These are phyloP conservation scores for Eulemur coronatus DNA, from an alignment of 2,797 vertebrate genomes.

Conservation along the genomic window DNA sequence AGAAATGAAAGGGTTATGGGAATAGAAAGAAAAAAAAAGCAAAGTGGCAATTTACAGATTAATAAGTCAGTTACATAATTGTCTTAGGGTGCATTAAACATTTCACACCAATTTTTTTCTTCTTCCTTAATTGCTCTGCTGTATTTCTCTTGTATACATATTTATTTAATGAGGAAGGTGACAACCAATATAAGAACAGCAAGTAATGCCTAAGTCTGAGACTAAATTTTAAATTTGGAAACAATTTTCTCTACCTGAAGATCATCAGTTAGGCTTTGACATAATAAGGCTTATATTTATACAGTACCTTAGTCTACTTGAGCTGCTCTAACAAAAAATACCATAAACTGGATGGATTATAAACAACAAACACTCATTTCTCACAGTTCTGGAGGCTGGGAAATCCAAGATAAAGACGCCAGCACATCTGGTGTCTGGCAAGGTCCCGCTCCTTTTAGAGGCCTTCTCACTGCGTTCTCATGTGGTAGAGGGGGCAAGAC, in stretches of 20 bases:
- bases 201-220: background rate
- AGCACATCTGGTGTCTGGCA: background rate
- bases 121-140: background rate
- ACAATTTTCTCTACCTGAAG: background rate
- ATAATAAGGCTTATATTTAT: background rate
- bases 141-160: background rate
- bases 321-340: background rate
- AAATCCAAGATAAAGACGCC: background rate
- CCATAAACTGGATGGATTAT: background rate
- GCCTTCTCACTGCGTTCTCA: background rate
- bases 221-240: slow-evolving; percentile 31
- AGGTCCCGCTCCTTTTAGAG: background rate
- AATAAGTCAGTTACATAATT: background rate
- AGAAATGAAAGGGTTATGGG: background rate
- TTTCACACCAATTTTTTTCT: background rate
- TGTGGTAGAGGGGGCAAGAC: background rate
- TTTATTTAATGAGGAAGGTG: background rate
- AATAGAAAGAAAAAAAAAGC: background rate
- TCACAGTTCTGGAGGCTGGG: background rate
- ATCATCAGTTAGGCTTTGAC: background rate
- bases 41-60: background rate
- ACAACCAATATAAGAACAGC: background rate
- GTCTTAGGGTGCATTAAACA: background rate
- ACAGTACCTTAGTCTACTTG: background rate
- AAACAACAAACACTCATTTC: background rate